A percentile compares a stretch with the other conserved stretches of the same genome.
Conservation (phyloP, 2,888 invertebrate species). For the Limenitis arthemis region DNA sequence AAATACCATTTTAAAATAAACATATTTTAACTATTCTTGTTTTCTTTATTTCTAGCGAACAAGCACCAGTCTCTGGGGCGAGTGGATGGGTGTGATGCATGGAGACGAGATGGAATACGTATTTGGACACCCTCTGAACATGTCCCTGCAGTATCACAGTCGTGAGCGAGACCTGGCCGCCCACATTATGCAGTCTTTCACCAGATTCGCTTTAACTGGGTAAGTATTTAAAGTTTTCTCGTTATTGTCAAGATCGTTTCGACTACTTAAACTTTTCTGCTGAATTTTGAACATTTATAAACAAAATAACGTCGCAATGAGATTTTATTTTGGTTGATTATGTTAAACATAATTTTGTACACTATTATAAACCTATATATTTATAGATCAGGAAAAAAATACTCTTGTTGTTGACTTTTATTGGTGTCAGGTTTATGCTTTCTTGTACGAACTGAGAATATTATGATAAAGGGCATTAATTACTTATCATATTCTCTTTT, state of each 20-base stretch:
- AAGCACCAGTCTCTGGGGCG: conserved; percentile 95
- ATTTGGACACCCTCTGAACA: conserved; percentile 95
- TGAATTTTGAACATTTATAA: background rate
- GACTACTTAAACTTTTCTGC: background rate
- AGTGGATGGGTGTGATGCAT: conserved; percentile 99
- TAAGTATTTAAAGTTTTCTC: conserved; percentile 63
- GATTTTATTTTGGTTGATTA: no score
- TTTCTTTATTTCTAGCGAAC: conserved; percentile 79
- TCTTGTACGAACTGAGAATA: no score
- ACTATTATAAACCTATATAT: no score
- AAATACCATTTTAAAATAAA: background rate
- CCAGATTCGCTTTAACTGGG: conserved; percentile 95
- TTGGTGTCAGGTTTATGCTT: no score
- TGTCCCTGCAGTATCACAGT: conserved; percentile 87
- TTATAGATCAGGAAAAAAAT: no score
- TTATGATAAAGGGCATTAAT: no score
- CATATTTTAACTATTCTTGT: background rate
- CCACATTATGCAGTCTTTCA: conserved; percentile 94
- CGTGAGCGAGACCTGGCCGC: conserved; percentile 90
- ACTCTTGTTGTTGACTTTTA: no score
- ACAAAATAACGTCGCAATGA: no score
- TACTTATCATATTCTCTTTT: no score
- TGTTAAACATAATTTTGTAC: no score
- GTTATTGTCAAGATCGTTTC: background rate
- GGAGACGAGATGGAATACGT: conserved; percentile 98